Conservation (phyloP, 2,888 invertebrate species). For the Emmelina monodactyla region DNA sequence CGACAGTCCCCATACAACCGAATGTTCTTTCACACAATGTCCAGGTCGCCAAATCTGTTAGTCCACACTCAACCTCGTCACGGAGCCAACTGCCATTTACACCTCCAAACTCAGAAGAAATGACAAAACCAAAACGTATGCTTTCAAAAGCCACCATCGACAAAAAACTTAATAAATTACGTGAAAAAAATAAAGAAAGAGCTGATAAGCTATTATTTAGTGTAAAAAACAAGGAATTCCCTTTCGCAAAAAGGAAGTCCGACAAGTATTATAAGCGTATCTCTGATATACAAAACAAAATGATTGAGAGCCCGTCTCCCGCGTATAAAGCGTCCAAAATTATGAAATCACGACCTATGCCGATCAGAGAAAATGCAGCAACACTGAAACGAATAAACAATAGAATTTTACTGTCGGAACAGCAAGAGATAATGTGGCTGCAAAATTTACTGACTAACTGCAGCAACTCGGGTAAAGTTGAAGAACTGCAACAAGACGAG, state of each 20-base stretch:
- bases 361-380: constrained; percentile 55
- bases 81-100: constrained; percentile 25
- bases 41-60: constrained; percentile 16
- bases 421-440: constrained; percentile 38
- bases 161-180: constrained; percentile 31
- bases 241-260: constrained; percentile 35
- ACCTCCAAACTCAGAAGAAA: constrained; percentile 31
- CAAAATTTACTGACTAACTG: constrained; percentile 53
- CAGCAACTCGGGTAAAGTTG: constrained; percentile 39
- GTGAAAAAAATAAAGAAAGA: constrained; percentile 42
- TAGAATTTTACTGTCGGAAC: constrained; percentile 45
- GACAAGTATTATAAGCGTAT: too few species aligned
- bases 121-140: constrained; percentile 33
- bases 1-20: constrained; percentile 37
- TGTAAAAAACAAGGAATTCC: constrained; percentile 31
- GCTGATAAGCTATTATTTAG: constrained; percentile 32
- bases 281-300: constrained; percentile 28
- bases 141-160: constrained; percentile 42
- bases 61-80: constrained; percentile 4
- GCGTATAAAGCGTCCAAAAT: not conserved
- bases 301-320: not conserved
- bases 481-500: constrained; percentile 46
- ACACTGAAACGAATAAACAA: constrained; percentile 61
- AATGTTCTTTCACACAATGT: constrained; percentile 41
- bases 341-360: constrained; percentile 18